Evolutionary conservation across 2,888 invertebrate genomes (phyloP), one percentile per base, ranked within the genome.

Genomic region (Drosophila lacicola): DNA sequence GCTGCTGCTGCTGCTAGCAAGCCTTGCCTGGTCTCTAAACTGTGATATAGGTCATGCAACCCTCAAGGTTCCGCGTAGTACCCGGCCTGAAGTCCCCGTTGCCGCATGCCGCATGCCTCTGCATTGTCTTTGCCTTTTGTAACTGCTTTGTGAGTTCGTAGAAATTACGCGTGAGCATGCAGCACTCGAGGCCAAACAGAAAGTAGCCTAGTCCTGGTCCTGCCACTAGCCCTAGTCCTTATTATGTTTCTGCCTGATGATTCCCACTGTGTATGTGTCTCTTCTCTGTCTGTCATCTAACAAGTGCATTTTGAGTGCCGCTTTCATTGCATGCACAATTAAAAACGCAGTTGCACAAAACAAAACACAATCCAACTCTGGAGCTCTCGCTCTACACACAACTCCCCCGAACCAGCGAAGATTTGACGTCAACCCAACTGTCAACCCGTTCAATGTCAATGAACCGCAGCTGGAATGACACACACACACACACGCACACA

Each of bases 1-100:
- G 51, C 36, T 41, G 51, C 36, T 54, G 39, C 3, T 41, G 57
- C 60, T 50, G 51, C 9, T 29, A 13, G 37, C 13, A 58, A 54
- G 57, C 45, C 45, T 67, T 60, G 53, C 44, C 49, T 45, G 49
- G 62, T 54, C 61, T 70, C 54, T 75, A 78, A 85, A 75, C 88
- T 88, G 69, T 85, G 89, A 87, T 88, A 83, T 88, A 83, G 86
- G 89, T 87, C 86, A 88, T 83, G 86, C 85, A 87, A 87, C 84
- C 88, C 89, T 87, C 84, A 84, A 85, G 84, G 87, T 84, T 84
- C 80, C 70, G 63, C 67, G 80, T 70, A 73, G 72, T 56, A 53
- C 56, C 44, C 47, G 44, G 60, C 63, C 29, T 50, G 50, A 56
- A 42, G 41, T 62, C 62, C 62, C 45, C 11, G 34, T 42, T 54